phyloP scores from a whole-genome alignment of 1,140 invertebrate genomes.

The Habropoda laboriosa region DNA sequence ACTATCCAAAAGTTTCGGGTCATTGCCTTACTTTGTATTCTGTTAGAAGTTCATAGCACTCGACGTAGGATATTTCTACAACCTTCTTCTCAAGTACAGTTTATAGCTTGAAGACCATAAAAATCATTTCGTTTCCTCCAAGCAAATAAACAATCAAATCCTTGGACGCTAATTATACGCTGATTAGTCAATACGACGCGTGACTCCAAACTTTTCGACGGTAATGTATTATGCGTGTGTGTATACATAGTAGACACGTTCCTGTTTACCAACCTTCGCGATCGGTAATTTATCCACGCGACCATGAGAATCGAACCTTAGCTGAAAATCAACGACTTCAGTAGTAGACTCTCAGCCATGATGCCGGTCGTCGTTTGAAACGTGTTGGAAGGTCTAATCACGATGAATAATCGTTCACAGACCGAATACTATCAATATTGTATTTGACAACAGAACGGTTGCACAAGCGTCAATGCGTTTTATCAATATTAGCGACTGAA shows the following conservation, averaged over 20 bases:
- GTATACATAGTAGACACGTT: conserved; percentile 9
- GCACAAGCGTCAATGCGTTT: background rate
- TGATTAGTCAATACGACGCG: no score
- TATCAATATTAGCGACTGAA: conserved; percentile 11
- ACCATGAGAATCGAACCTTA: background rate
- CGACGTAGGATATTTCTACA: no score
- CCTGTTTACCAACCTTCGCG: conserved; percentile 16
- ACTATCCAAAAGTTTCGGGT: no score
- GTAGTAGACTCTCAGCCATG: background rate
- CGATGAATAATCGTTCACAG: background rate
- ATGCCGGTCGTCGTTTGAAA: background rate
- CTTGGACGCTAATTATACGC: no score
- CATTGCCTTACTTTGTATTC: no score
- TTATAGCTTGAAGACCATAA: no score
- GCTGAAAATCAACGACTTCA: background rate
- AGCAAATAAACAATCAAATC: no score
- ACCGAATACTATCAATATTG: conserved; percentile 2
- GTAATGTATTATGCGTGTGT: background rate
- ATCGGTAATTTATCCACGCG: background rate
- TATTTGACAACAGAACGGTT: background rate
- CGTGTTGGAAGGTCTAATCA: background rate
- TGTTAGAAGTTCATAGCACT: no score
- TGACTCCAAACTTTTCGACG: no score
- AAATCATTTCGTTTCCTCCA: no score
- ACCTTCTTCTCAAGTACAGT: no score